A percentile compares a stretch with the other conserved stretches of the same genome.
Evolutionary conservation across 2,888 invertebrate genomes (phyloP).

Genomic region (Cosmopolites sordidus): DNA sequence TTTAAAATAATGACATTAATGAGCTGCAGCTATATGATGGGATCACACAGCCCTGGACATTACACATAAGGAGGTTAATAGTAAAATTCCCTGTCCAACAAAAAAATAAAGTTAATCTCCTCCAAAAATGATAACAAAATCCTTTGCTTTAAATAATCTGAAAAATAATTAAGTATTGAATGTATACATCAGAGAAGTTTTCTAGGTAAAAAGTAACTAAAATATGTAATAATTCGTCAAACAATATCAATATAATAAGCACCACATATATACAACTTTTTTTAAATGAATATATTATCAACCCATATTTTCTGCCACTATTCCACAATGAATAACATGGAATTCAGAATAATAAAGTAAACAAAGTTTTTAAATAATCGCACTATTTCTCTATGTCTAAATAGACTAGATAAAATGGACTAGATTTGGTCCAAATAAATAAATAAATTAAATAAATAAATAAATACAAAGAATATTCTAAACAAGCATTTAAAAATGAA

Average conservation of each 20-base stretch:
- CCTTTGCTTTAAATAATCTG: not conserved
- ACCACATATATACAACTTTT: too few relatives aligned
- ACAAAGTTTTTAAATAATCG: not conserved
- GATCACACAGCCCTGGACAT: constrained; percentile 6
- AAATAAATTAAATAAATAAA: not conserved
- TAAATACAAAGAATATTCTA: too few relatives aligned
- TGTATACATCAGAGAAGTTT: not conserved
- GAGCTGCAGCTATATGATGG: constrained; percentile 42
- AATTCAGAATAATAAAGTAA: not conserved
- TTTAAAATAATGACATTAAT: constrained; percentile 41
- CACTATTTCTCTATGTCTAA: not conserved
- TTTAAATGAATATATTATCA: too few relatives aligned
- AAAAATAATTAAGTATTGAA: not conserved
- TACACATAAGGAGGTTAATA: not conserved
- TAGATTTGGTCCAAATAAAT: constrained; percentile 6
- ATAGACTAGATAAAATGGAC: constrained; percentile 12
- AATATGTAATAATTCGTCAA: too few relatives aligned
- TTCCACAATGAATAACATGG: not conserved
- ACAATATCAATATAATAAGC: too few relatives aligned
- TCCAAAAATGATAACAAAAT: not conserved
- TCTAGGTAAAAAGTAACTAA: too few relatives aligned
- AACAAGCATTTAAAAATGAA: too few relatives aligned
- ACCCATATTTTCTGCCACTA: too few relatives aligned
- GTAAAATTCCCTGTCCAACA: not conserved
- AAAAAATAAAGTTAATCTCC: not conserved